A percentile compares a stretch with the other conserved stretches of the same genome.
Evolutionary conservation across 1,140 invertebrate species (phyloP).

Genomic region (Eueides isabella): DNA sequence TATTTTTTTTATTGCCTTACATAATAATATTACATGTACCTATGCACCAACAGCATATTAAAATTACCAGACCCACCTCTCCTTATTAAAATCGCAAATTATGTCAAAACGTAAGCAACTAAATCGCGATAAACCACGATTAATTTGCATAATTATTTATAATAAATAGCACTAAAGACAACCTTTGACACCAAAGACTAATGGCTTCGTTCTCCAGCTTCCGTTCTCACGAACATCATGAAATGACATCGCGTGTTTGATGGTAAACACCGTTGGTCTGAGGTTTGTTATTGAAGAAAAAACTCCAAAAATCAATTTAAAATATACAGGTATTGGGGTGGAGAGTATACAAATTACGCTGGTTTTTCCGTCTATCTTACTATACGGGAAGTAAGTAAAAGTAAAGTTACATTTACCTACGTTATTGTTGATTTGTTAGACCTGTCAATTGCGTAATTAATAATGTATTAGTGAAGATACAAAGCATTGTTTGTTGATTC

Average conservation of each 20-base stretch:
- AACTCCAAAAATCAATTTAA: too few relatives aligned
- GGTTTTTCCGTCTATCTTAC: too few relatives aligned
- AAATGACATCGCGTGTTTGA: neutral
- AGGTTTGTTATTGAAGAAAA: neutral
- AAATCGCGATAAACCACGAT: neutral
- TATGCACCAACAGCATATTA: neutral
- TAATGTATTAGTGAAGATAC: neutral
- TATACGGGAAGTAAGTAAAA: too few relatives aligned
- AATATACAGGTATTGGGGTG: too few relatives aligned
- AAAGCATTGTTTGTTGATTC: neutral
- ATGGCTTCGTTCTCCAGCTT: neutral
- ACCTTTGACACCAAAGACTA: neutral
- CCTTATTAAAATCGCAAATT: neutral
- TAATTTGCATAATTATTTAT: neutral
- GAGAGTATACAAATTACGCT: too few relatives aligned
- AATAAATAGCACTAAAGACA: neutral
- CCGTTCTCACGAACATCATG: neutral
- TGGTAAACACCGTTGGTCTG: neutral
- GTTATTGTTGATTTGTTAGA: too few relatives aligned
- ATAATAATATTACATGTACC: too few relatives aligned
- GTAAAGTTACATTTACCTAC: too few relatives aligned
- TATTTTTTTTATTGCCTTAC: too few relatives aligned
- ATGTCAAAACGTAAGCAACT: neutral
- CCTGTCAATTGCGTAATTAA: neutral
- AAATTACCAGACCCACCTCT: neutral